These are phyloP conservation scores for Rhadinocentrus ornatus DNA, from an alignment of 2,797 vertebrate species.

Conservation along the genomic window DNA sequence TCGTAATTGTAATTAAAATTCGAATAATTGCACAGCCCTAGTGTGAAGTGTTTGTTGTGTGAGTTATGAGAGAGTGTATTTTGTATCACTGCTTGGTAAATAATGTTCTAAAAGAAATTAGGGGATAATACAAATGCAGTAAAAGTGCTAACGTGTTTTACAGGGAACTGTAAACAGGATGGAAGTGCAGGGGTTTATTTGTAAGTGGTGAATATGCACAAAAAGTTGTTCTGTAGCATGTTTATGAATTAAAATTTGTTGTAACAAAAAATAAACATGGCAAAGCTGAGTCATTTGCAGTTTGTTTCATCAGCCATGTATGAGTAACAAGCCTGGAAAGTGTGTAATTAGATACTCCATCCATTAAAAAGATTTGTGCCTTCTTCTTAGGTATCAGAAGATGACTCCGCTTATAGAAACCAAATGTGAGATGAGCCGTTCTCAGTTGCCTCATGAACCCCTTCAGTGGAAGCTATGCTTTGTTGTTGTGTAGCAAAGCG, in stretches of 20 bases:
- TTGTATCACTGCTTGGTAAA: conserved; percentile 16
- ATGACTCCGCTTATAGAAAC: conserved; percentile 41
- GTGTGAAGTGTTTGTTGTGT: too few species aligned
- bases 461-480: conserved; percentile 40
- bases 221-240: not conserved
- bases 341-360: conserved; percentile 34
- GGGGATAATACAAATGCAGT: not conserved
- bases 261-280: not conserved
- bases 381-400: conserved; percentile 15
- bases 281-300: conserved; percentile 4
- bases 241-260: conserved; percentile 11
- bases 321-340: conserved; percentile 25
- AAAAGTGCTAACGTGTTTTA: not conserved
- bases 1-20: too few species aligned
- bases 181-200: not conserved
- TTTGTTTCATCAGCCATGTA: conserved; percentile 16
- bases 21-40: too few species aligned
- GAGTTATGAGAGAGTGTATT: not conserved
- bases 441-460: conserved; percentile 42
- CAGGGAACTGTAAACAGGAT: not conserved
- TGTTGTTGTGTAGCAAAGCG: conserved; percentile 15
- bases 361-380: conserved; percentile 22
- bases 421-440: conserved; percentile 16
- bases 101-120: conserved; percentile 19
- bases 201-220: conserved; percentile 14